These are phyloP conservation scores for Eupithecia subumbrata DNA, from an alignment of 2,888 invertebrate species.

Conservation along the genomic window DNA sequence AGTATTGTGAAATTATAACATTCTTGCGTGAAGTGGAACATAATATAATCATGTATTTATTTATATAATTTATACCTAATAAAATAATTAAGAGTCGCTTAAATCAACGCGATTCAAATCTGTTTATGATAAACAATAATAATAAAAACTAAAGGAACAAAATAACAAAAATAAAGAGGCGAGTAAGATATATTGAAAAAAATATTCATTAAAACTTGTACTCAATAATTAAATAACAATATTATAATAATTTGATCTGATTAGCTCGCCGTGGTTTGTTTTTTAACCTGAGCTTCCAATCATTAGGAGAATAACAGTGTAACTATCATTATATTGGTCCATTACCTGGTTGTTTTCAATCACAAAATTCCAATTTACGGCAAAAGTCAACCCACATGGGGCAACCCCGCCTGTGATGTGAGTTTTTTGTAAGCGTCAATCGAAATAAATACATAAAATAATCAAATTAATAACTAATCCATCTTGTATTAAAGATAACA, in stretches of 20 bases:
- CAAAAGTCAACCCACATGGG: slow-evolving; percentile 54
- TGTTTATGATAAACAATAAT: slow-evolving; percentile 77
- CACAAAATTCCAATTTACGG: slow-evolving; percentile 49
- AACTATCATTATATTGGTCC: slow-evolving; percentile 76
- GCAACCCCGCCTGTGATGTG: slow-evolving; percentile 72
- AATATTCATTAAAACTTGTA: slow-evolving; percentile 82
- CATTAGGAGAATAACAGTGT: slow-evolving; percentile 68
- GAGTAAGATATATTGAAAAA: slow-evolving; percentile 81
- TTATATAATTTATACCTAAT: slow-evolving; percentile 58
- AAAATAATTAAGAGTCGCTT: slow-evolving; percentile 69
- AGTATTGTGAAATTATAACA: slow-evolving; percentile 59
- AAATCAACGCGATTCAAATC: slow-evolving; percentile 67
- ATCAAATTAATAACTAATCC: slow-evolving; percentile 64
- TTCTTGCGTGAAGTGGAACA: slow-evolving; percentile 75
- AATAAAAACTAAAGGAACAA: slow-evolving; percentile 83
- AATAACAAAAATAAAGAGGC: slow-evolving; percentile 81
- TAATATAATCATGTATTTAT: slow-evolving; percentile 61
- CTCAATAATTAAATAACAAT: slow-evolving; percentile 84
- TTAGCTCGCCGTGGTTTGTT: slow-evolving; percentile 72
- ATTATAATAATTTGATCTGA: slow-evolving; percentile 83
- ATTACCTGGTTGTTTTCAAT: slow-evolving; percentile 60
- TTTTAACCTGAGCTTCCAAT: slow-evolving; percentile 68
- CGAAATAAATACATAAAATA: slow-evolving; percentile 74
- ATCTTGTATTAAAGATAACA: slow-evolving; percentile 72
- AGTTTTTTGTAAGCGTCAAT: slow-evolving; percentile 71